Base-by-base conservation (phyloP, 2,113 vertebrate genomes). In the Lynx canadensis region DNA sequence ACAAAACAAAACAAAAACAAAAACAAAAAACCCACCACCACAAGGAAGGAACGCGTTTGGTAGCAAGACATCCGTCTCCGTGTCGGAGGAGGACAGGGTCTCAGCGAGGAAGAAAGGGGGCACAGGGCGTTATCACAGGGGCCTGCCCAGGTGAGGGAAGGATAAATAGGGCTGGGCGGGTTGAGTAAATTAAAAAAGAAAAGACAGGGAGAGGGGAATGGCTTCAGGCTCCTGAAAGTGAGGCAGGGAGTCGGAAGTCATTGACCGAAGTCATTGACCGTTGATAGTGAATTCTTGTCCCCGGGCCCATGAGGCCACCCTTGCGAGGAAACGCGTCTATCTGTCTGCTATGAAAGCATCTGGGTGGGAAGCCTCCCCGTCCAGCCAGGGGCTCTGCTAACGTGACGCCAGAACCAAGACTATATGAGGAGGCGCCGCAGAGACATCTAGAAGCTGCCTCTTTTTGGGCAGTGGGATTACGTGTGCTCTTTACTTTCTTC, bases 401-500 rank as follows among this genome's bases (percentile, higher is more conserved):
- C 8, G 16, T 5, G 41, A n/a, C 33, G 76, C 84, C 94, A 84
- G 76, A n/a, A 66, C 38, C 57, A 50, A 97, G 76, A 78, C 89
- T 25, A 3, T 25, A 29, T 31, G 14, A 92, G 41, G 33, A 88
- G 85, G 14, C 55, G 1, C 3, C 15, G 50, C 9, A 78, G 16
- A 41, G 65, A 73, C 60, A n/a, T 73, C 78, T 14, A 85, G 79
- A 50, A 38, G 71, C 1, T 0, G 86, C 45, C 41, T n/a, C 81
- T 96, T 81, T 80, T 23, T 25, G 79, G 73, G 68, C 71, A 38
- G 87, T 71, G 78, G 36, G 68, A 71, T 63, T 88, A 69, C 13
- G 66, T 96, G 83, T 50, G 63, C 69, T 68, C 78, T 97, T 81
- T 89, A 83, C 84, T 94, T 89, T 83, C 74, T 80, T 89, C 84